Conservation (phyloP, 2,797 vertebrate species). For the Tokudaia tokunoshimensis region DNA sequence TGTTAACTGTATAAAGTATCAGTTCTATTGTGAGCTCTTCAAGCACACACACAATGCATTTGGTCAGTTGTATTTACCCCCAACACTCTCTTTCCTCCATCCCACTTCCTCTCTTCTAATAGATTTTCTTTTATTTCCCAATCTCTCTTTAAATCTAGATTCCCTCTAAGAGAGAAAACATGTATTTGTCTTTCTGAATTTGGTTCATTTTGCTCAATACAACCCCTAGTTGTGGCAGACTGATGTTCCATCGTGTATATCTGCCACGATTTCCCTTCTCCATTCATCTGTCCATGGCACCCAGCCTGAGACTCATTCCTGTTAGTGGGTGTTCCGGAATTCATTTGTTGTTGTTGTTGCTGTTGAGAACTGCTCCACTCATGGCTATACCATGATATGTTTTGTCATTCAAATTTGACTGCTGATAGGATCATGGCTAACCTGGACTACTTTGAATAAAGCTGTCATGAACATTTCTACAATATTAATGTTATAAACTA, state of each 20-base stretch:
- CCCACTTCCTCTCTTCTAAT: neutral
- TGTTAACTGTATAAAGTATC: neutral
- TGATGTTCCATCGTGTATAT: neutral
- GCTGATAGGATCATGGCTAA: neutral
- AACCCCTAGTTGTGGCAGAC: neutral
- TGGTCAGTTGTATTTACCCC: neutral
- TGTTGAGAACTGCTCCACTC: neutral
- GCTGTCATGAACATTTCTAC: neutral
- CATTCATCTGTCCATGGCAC: too few species aligned
- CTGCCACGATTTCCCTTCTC: neutral
- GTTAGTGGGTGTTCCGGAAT: neutral
- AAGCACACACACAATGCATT: neutral
- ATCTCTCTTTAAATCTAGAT: neutral
- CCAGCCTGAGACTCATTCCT: neutral
- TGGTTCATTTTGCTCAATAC: neutral
- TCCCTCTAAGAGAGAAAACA: neutral
- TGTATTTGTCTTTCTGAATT: neutral
- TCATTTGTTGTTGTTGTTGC: neutral
- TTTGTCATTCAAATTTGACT: constrained; percentile 27
- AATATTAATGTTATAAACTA: constrained; percentile 19
- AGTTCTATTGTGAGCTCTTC: neutral
- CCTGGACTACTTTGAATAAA: constrained; percentile 20
- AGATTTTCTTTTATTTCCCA: neutral
- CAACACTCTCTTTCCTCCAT: neutral
- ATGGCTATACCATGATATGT: neutral